Evolutionary conservation across 2,888 invertebrate species (phyloP), one percentile per base, ranked within the genome.

Genomic region (Anorthoa munda): DNA sequence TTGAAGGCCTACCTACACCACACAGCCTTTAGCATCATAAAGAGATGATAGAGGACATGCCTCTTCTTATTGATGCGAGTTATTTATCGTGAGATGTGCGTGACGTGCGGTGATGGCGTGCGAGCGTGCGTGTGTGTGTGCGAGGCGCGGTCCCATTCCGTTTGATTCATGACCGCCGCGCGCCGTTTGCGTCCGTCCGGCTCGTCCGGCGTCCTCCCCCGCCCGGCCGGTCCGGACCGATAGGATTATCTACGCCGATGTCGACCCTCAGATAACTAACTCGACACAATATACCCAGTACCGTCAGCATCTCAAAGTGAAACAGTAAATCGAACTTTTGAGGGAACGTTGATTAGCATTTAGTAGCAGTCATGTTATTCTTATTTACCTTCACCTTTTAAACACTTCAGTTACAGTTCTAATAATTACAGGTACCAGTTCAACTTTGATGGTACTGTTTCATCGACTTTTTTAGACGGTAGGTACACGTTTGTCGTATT

Each of bases 191-290:
- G 31, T n/a, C 56, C 69, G 18, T 61, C 69, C 72, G 56, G 31
- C 21, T 13, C 45, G 59, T 21, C 45, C 59, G 26, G 61, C 58
- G 51, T 31, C 66, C 72, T 39, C 59, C 11, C 18, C 26, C 18
- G 26, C 15, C 45, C 26, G n/a, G 39, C 75, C 15, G 5, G 17
- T 11, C 63, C 61, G 60, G 58, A n/a, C 59, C 63, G 56, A 77
- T 67, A 66, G 61, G 72, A 85, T 83, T 83, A 85, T 85, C 74
- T 75, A 66, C 66, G 73, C 75, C 66, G 72, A 75, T 75, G 46
- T 50, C 63, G 51, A n/a, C 61, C 70, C 63, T 18, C 50, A 39
- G 69, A 63, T 70, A 70, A 58, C 64, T 39, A 21, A 61, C 46
- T 65, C 61, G 39, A 50, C 70, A 46, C 70, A 77, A 50, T 68